These are phyloP conservation scores for Remorina albescens DNA, from an alignment of 2,797 vertebrate genomes.

Conservation along the genomic window DNA sequence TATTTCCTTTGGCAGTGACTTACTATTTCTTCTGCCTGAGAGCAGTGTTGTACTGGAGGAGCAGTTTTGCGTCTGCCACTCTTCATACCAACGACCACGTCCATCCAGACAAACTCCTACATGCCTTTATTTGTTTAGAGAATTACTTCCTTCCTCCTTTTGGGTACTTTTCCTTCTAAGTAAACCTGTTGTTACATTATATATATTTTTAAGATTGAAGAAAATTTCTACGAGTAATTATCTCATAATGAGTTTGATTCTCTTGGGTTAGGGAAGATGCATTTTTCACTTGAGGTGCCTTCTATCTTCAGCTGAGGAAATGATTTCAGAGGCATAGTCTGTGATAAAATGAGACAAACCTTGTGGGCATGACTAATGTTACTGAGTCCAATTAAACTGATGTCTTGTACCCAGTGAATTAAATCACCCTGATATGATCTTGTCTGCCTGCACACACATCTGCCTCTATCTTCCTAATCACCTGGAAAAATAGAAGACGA, in stretches of 20 bases:
- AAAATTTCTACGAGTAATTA: conserved; percentile 51
- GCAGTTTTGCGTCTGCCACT: conserved; percentile 50
- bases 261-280: conserved; percentile 32
- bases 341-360: conserved; percentile 74
- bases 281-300: conserved; percentile 43
- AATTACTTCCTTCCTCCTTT: conserved; percentile 15
- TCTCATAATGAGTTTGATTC: conserved; percentile 53
- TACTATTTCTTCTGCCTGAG: conserved; percentile 38
- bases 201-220: conserved; percentile 18
- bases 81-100: conserved; percentile 31
- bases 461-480: conserved; percentile 65
- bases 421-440: conserved; percentile 77
- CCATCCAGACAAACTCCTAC: conserved; percentile 20
- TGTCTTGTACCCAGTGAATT: conserved; percentile 71
- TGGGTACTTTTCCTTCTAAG: neutral
- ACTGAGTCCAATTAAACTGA: conserved; percentile 80
- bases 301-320: conserved; percentile 58
- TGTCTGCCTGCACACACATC: conserved; percentile 73
- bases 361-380: conserved; percentile 77
- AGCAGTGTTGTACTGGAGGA: conserved; percentile 26
- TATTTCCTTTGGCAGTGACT: conserved; percentile 57
- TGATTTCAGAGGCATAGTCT: conserved; percentile 61
- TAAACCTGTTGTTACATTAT: conserved; percentile 24
- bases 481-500: conserved; percentile 50
- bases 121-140: conserved; percentile 10